Base-by-base conservation (phyloP, 2,888 invertebrate species). In the Caenorhabditis doughertyi region DNA sequence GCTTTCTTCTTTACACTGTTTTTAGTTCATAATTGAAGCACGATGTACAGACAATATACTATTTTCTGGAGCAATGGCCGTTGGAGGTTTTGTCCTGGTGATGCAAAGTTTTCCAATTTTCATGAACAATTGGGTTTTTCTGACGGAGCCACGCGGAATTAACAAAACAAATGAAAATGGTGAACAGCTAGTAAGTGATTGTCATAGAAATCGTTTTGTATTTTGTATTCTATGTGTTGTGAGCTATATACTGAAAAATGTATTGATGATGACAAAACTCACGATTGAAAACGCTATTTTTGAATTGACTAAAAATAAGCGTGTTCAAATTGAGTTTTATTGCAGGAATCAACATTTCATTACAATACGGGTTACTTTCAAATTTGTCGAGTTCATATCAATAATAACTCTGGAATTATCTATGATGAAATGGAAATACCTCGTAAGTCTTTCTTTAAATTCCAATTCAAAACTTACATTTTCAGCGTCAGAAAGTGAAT, bases 301-400 rank as follows among this genome's bases (percentile, higher is more conserved):
- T n/a, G n/a, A n/a, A n/a, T n/a, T n/a, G n/a, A n/a, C 21, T 60
- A 32, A n/a, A 35, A 2, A 42, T n/a, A 25, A 29, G n/a, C n/a
- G 5, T 68, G 25, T 42, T 32, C 25, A 65, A 53, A 32, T 29
- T 51, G 4, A 21, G 11, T 25, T 25, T 9, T 25, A 25, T 65
- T 55, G 35, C 18, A 70, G 62, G 68, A 81, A 62, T 81, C 74
- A 27, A 88, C 87, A 16, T 91, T 89, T 84, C 77, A 85, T 56
- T 91, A 89, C 77, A 89, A 90, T 68, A 87, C 87, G 76, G 91
- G 91, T 25, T 91, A 91, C 70, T 90, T 91, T 77, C 86, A 89
- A 85, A 84, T 90, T 39, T 91, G 91, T 76, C 87, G 91, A n/a
- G 76, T 84, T 68, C 81, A 83, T 79, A 81, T 74, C 60, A 80